Conservation (phyloP, 2,888 invertebrate species). For the Drosophila atripex region DNA sequence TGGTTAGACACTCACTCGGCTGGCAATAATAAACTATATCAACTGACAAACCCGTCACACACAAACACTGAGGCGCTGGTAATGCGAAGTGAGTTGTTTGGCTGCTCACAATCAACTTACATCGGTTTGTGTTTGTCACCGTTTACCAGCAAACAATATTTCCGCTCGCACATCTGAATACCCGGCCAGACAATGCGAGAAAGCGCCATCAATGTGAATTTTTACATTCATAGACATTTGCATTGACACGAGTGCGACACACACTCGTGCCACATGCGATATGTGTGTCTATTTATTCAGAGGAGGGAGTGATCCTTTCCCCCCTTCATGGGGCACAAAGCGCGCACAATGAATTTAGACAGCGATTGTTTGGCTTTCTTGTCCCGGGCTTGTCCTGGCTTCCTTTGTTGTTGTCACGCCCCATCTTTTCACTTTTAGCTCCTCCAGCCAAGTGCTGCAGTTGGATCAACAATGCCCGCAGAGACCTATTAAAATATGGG, state of each 20-base stretch:
- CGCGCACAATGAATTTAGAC: constrained; percentile 74
- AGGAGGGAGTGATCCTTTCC: constrained; percentile 59
- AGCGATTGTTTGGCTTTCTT: constrained; percentile 69
- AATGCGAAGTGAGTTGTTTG: constrained; percentile 73
- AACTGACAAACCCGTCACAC: constrained; percentile 52
- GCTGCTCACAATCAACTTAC: constrained; percentile 59
- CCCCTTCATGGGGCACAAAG: constrained; percentile 54
- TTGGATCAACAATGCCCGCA: constrained; percentile 34
- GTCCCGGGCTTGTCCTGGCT: constrained; percentile 29
- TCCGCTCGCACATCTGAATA: constrained; percentile 55
- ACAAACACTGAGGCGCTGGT: constrained; percentile 31
- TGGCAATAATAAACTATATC: constrained; percentile 71
- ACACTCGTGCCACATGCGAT: neutral
- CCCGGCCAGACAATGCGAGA: constrained; percentile 61
- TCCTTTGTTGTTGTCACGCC: constrained; percentile 48
- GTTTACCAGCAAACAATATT: constrained; percentile 54
- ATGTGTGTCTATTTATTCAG: constrained; percentile 3
- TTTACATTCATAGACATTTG: constrained; percentile 66
- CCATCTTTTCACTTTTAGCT: constrained; percentile 4
- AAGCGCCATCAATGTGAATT: constrained; percentile 66
- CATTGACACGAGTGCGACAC: constrained; percentile 31
- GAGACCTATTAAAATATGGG: constrained; percentile 27
- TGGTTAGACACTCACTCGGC: constrained; percentile 54
- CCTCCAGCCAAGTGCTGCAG: constrained; percentile 28
- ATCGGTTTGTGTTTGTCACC: constrained; percentile 38